phyloP scores from a whole-genome alignment of 2,797 vertebrate genomes.

The Gallinago solitaria region DNA sequence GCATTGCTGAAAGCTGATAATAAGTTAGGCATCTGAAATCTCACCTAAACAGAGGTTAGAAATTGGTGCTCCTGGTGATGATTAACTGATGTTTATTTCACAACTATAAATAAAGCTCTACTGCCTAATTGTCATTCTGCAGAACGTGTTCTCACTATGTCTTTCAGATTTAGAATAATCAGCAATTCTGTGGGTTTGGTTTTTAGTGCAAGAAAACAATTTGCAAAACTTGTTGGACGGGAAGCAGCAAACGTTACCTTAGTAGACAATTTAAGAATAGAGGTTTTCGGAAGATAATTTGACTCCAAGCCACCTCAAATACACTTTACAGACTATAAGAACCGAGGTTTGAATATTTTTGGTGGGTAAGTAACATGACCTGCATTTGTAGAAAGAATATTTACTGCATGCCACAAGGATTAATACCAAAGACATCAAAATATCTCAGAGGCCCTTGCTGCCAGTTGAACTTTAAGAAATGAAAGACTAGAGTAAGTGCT shows the following conservation, averaged over 20 bases:
- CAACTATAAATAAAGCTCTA: constrained; percentile 23
- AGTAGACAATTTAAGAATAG: neutral
- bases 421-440: constrained; percentile 10
- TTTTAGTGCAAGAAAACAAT: neutral
- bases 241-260: neutral
- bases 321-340: neutral
- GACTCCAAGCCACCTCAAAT: neutral
- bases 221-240: neutral
- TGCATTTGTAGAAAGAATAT: constrained; percentile 21
- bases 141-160: constrained; percentile 2
- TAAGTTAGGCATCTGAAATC: constrained; percentile 48
- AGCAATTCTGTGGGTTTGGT: neutral
- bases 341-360: neutral
- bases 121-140: constrained; percentile 14
- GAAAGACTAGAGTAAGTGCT: neutral
- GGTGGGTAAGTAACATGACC: neutral
- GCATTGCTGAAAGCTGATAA: constrained; percentile 44
- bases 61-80: constrained; percentile 26
- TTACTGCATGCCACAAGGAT: neutral
- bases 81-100: constrained; percentile 48
- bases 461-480: constrained; percentile 26
- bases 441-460: neutral
- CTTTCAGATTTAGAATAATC: constrained; percentile 14
- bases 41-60: constrained; percentile 41
- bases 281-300: constrained; percentile 27